Conservation (phyloP, 2,797 vertebrate species). For the Syngnathus acus region DNA sequence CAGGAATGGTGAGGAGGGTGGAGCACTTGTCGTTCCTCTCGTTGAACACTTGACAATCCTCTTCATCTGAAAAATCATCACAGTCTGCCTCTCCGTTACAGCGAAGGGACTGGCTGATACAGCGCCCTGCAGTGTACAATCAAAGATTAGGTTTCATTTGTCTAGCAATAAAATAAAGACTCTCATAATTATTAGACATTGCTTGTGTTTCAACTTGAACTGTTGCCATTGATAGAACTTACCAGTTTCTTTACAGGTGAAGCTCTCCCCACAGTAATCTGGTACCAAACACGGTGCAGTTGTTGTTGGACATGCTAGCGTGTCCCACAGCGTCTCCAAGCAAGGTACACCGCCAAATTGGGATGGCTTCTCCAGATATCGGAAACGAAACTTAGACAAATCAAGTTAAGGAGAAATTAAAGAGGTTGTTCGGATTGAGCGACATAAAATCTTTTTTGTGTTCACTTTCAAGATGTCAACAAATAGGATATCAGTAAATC, state of each 20-base stretch:
- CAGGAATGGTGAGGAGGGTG: conserved; percentile 72
- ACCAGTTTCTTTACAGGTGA: conserved; percentile 79
- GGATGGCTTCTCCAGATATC: conserved; percentile 67
- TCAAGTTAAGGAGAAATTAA: neutral
- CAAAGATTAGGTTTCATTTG: neutral
- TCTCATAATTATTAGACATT: too few species aligned
- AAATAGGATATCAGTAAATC: neutral
- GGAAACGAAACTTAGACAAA: conserved; percentile 70
- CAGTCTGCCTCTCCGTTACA: conserved; percentile 87
- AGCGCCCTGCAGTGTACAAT: conserved; percentile 71
- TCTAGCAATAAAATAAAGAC: neutral
- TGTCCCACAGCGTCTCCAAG: conserved; percentile 68
- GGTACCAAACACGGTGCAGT: conserved; percentile 54
- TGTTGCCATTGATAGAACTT: conserved; percentile 35
- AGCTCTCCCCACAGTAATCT: conserved; percentile 69
- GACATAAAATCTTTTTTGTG: too few species aligned
- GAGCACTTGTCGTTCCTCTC: conserved; percentile 63
- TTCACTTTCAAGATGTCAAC: neutral
- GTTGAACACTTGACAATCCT: conserved; percentile 56
- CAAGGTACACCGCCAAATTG: conserved; percentile 73
- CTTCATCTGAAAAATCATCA: conserved; percentile 77
- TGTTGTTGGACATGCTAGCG: conserved; percentile 57
- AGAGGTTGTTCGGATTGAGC: neutral
- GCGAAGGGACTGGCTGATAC: conserved; percentile 74
- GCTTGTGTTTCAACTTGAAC: neutral